phyloP scores from a whole-genome alignment of 1,140 invertebrate species.

The Panagrolaimus sp. region DNA sequence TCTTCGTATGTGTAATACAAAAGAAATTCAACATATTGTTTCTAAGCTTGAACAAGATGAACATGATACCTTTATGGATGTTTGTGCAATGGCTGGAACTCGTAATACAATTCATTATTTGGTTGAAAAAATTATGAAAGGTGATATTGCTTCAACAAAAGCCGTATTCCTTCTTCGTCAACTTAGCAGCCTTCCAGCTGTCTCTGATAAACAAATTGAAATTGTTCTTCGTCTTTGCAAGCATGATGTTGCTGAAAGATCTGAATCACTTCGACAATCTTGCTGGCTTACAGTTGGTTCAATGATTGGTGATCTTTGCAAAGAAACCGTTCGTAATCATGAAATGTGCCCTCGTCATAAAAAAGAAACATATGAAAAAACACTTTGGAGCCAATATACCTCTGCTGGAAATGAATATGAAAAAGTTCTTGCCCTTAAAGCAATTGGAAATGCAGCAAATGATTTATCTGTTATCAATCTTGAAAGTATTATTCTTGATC shows the following conservation, averaged over 20 bases:
- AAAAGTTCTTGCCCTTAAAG: conserved; percentile 48
- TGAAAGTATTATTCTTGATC: conserved; percentile 46
- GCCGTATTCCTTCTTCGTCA: conserved; percentile 32
- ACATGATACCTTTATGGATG: conserved; percentile 29
- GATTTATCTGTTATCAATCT: conserved; percentile 39
- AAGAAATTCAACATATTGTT: conserved; percentile 39
- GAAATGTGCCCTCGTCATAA: conserved; percentile 34
- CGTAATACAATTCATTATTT: conserved; percentile 35
- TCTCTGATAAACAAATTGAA: conserved; percentile 41
- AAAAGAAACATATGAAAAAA: conserved; percentile 44
- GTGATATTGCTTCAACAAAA: conserved; percentile 32
- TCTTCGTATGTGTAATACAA: conserved; percentile 37
- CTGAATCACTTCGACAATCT: conserved; percentile 33
- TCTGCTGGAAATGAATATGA: conserved; percentile 33
- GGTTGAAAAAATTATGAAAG: conserved; percentile 37
- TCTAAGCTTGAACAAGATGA: conserved; percentile 27
- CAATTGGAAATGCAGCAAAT: conserved; percentile 48
- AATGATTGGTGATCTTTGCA: conserved; percentile 45
- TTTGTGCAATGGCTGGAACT: conserved; percentile 45
- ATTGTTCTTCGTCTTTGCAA: conserved; percentile 40
- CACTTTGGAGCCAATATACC: conserved; percentile 34
- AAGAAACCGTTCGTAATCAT: conserved; percentile 22
- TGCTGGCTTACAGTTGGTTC: conserved; percentile 50
- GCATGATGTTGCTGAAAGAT: conserved; percentile 22
- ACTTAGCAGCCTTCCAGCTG: conserved; percentile 33